These are phyloP conservation scores for Parnassius smintheus DNA, from an alignment of 2,888 invertebrate genomes.

Conservation along the genomic window DNA sequence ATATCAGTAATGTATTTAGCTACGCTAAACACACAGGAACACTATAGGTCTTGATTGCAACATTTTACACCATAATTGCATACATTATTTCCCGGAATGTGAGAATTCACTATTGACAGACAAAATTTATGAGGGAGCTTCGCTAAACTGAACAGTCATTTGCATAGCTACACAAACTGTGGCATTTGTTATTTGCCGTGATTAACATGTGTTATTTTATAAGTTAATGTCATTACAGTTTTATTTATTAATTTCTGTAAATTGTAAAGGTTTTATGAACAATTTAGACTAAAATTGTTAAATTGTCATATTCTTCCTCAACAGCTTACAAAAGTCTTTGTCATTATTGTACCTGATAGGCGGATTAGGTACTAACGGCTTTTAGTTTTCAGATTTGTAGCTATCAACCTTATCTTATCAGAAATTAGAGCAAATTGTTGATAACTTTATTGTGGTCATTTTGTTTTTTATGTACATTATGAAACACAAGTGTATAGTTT, in stretches of 20 bases:
- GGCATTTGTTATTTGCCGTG: conserved; percentile 5
- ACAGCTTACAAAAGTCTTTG: too few species aligned
- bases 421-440: too few species aligned
- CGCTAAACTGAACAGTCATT: conserved; percentile 9
- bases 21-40: background rate
- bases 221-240: background rate
- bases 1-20: background rate
- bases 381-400: too few species aligned
- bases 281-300: background rate
- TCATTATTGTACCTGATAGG: too few species aligned
- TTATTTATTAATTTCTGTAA: background rate
- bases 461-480: too few species aligned
- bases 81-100: conserved; percentile 4
- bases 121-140: conserved; percentile 3
- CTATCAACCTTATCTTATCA: too few species aligned
- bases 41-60: background rate
- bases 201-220: conserved; percentile 1
- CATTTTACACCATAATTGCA: conserved; percentile 5
- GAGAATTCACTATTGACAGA: conserved; percentile 6
- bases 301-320: too few species aligned
- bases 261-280: background rate
- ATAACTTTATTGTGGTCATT: too few species aligned
- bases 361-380: too few species aligned
- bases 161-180: background rate
- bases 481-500: too few species aligned